phyloP scores from a whole-genome alignment of 2,113 vertebrate species.

The Pomatorhinus ruficollis region DNA sequence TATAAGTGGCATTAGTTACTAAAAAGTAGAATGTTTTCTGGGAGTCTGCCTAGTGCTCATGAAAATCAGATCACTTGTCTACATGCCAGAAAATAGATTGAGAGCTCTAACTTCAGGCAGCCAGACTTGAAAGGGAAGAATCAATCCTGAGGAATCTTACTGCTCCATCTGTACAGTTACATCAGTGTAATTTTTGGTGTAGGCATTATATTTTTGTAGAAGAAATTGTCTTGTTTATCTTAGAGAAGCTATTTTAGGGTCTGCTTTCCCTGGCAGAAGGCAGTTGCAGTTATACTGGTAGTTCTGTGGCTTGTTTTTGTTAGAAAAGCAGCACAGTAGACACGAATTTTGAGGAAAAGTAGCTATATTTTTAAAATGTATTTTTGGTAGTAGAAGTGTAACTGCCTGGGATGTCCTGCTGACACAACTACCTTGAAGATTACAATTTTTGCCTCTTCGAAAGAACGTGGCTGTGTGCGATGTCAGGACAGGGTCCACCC shows the following conservation, averaged over 20 bases:
- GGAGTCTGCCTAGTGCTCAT: background rate
- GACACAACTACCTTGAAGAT: background rate
- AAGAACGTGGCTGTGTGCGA: accelerated
- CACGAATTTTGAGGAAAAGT: background rate
- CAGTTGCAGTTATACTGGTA: background rate
- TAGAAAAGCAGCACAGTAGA: background rate
- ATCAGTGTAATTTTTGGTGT: background rate
- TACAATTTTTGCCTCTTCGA: background rate
- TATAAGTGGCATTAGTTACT: background rate
- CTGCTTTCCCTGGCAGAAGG: background rate
- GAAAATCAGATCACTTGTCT: background rate
- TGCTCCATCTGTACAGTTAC: background rate
- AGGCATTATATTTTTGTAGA: background rate
- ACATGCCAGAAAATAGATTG: background rate
- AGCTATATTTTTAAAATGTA: background rate
- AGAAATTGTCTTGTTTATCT: background rate
- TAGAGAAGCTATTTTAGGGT: background rate
- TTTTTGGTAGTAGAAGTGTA: background rate
- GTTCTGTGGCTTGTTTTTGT: background rate
- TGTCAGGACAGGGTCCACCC: background rate
- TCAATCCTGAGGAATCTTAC: background rate
- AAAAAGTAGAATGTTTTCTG: background rate
- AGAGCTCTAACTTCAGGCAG: background rate
- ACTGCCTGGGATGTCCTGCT: background rate
- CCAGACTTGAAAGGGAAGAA: background rate